These are phyloP conservation scores for Eulemur coronatus DNA, from an alignment of 2,797 vertebrate genomes.

Conservation along the genomic window DNA sequence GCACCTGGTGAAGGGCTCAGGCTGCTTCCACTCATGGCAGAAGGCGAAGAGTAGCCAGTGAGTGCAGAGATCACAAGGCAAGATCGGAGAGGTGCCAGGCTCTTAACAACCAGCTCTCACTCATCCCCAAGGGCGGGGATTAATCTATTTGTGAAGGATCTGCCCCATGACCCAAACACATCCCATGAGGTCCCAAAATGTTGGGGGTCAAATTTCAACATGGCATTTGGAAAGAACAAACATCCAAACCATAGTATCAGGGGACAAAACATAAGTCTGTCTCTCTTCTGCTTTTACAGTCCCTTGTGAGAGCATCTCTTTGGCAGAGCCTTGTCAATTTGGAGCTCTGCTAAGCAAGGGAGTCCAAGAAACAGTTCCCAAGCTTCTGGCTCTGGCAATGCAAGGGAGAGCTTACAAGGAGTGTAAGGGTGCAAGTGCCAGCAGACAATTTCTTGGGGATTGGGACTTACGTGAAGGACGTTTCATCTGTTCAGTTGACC, in stretches of 20 bases:
- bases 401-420: not conserved
- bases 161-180: not conserved
- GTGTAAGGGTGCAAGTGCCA: not conserved
- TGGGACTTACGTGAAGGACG: conserved; percentile 51
- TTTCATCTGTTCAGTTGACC: conserved; percentile 11
- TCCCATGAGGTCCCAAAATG: not conserved
- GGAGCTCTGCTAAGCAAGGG: not conserved
- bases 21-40: not conserved
- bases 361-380: not conserved
- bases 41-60: not conserved
- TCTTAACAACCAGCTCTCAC: not conserved
- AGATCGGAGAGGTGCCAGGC: not conserved
- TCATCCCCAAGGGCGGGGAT: not conserved
- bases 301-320: not conserved
- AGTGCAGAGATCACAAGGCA: not conserved
- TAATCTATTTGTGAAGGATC: not conserved
- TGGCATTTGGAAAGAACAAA: not conserved
- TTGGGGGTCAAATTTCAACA: not conserved
- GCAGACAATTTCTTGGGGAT: conserved; percentile 33
- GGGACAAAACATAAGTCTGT: not conserved
- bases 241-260: not conserved
- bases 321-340: not conserved
- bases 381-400: not conserved
- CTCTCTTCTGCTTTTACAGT: not conserved
- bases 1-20: not conserved